phyloP scores from a whole-genome alignment of 53 echinoderm and acorn worm genomes.

The Pentamera pediparva region DNA sequence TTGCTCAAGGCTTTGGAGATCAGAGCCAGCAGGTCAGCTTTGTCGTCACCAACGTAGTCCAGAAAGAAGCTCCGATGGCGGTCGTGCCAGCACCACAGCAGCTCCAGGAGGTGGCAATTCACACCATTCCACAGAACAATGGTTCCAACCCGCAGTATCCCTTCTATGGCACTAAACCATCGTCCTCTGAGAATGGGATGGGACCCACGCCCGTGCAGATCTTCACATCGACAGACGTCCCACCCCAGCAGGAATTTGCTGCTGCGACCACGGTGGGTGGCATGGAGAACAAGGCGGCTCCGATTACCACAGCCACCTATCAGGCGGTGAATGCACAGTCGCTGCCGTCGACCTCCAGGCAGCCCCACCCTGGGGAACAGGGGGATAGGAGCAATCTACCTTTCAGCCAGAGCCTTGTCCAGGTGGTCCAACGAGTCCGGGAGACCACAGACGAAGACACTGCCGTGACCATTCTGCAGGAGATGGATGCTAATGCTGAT shows the following conservation, averaged over 20 bases:
- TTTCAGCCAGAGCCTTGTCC: slow-evolving; percentile 18
- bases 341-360: slow-evolving; percentile 6
- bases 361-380: neutral
- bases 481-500: slow-evolving; percentile 35
- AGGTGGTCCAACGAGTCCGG: slow-evolving; percentile 19
- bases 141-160: neutral
- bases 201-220: slow-evolving; percentile 20
- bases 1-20: slow-evolving; percentile 25
- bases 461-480: slow-evolving; percentile 18
- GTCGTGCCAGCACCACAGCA: neutral
- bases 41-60: slow-evolving; percentile 27
- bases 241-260: neutral
- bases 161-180: neutral
- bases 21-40: neutral
- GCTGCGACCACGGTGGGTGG: neutral
- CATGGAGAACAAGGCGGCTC: neutral
- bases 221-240: neutral
- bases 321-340: neutral
- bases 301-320: slow-evolving; percentile 3
- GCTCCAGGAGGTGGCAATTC: slow-evolving; percentile 17
- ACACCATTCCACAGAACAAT: slow-evolving; percentile 6
- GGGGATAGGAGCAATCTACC: slow-evolving; percentile 1
- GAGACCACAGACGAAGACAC: slow-evolving; percentile 16
- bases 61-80: slow-evolving; percentile 1
- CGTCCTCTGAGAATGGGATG: neutral